Base-by-base conservation (phyloP, 2,113 vertebrate genomes). In the Panurus biarmicus region DNA sequence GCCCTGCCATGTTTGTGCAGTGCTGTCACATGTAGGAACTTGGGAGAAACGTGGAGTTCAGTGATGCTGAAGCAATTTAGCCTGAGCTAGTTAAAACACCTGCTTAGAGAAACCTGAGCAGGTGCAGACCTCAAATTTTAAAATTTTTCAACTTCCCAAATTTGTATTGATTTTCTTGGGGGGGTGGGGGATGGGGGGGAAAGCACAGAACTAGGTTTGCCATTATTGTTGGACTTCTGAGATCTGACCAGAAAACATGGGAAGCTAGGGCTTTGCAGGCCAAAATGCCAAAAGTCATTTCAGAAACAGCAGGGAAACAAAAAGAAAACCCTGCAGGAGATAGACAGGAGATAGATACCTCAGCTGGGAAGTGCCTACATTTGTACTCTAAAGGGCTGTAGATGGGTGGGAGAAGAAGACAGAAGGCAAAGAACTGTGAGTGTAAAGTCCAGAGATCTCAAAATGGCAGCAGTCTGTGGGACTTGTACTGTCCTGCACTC, bases 401-500 rank as follows among this genome's bases (percentile, higher is more conserved):
- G 61, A 40, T 44, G 31, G 5, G 9, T 57, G 54, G 10, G 22
- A 83, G 40, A 44, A 73, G 45, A 82, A 22, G 58, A 47, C 11
- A 51, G 26, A 78, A 72, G 19, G 14, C 35, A 50, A 85, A 64
- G 42, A 78, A 42, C 4, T 13, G 7, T 8, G 5, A 57, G 14
- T n/a, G 21, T 48, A 26, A 48, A 74, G 14, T 35, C 36, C 31
- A 44, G 47, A 53, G 70, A 28, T 21, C 61, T 77, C 65, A 38
- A 35, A 77, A 56, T 14, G 38, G 11, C 40, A 38, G 22, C 0
- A 0, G 20, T 53, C 8, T 58, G 25, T 64, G 44, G 22, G 15
- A 42, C 20, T 48, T 48, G 8, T 23, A 57, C 35, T 16, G 6
- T 76, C 70, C 62, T 65, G 21, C 1, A 0, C 7, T 53, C 31